Conservation (phyloP, 2,113 vertebrate genomes). For the Panthera leo region DNA sequence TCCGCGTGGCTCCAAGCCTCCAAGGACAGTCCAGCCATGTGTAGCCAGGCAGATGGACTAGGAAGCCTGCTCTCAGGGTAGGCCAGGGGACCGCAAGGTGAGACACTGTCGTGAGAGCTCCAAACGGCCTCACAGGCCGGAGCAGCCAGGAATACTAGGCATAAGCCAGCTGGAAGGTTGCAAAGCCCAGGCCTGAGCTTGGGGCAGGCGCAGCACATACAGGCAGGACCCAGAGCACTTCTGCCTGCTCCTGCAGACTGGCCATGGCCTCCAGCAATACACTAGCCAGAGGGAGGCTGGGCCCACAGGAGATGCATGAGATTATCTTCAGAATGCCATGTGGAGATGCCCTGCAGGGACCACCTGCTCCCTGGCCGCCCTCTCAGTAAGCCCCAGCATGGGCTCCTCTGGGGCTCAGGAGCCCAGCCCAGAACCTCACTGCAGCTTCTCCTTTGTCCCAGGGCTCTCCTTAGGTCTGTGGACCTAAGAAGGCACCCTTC, state of each 20-base stretch:
- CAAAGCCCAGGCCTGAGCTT: background rate
- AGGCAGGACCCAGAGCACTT: too few relatives aligned
- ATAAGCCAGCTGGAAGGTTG: background rate
- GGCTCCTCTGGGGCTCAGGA: background rate
- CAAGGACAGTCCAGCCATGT: background rate
- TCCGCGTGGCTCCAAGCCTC: background rate
- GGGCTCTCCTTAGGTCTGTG: background rate
- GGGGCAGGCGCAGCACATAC: accelerated
- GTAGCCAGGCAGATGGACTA: background rate
- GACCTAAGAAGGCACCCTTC: background rate
- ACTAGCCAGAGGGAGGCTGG: background rate
- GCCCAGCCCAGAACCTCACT: background rate
- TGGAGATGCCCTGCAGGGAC: background rate
- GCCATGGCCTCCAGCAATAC: background rate
- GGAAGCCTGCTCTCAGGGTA: background rate
- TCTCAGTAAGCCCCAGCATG: background rate
- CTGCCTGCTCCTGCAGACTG: background rate
- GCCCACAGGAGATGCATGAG: background rate
- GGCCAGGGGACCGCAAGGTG: accelerated
- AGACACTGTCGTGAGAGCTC: accelerated
- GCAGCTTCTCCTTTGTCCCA: background rate
- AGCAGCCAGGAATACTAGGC: accelerated
- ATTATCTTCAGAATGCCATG: background rate
- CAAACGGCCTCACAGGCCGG: background rate
- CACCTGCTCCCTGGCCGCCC: background rate